Conservation (phyloP, 2,797 vertebrate genomes). For the Syngnathus acus region DNA sequence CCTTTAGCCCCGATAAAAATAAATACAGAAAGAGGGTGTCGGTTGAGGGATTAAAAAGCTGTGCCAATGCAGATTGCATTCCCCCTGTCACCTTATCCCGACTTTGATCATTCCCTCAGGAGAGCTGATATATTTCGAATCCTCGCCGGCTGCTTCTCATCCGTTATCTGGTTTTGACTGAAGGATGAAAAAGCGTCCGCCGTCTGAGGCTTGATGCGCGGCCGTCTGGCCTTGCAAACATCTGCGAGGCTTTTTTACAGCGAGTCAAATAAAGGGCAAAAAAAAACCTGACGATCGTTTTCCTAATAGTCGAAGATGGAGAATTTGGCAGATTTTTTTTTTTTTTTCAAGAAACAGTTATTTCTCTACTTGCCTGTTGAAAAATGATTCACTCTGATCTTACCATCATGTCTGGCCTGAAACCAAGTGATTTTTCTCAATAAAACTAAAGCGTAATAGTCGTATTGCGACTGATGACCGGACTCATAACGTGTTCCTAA, state of each 20-base stretch:
- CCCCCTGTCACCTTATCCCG: constrained; percentile 22
- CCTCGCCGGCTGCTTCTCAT: constrained; percentile 17
- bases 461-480: neutral
- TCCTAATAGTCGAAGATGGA: no score
- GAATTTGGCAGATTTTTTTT: neutral
- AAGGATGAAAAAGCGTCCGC: constrained; percentile 3
- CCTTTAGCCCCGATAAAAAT: neutral
- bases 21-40: neutral
- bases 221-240: neutral
- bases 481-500: neutral
- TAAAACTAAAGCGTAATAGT: neutral
- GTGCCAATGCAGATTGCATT: constrained; percentile 41
- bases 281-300: no score
- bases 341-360: neutral
- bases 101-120: constrained; percentile 23
- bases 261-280: neutral
- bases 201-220: neutral
- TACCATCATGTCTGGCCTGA: neutral
- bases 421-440: neutral
- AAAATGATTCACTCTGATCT: neutral
- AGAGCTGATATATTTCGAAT: constrained; percentile 25
- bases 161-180: constrained; percentile 18
- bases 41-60: constrained; percentile 35
- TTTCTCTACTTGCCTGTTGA: neutral
- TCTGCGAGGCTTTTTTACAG: neutral